Evolutionary conservation across 2,113 vertebrate species (phyloP).

Genomic region (Neolamprologus variostigma): DNA sequence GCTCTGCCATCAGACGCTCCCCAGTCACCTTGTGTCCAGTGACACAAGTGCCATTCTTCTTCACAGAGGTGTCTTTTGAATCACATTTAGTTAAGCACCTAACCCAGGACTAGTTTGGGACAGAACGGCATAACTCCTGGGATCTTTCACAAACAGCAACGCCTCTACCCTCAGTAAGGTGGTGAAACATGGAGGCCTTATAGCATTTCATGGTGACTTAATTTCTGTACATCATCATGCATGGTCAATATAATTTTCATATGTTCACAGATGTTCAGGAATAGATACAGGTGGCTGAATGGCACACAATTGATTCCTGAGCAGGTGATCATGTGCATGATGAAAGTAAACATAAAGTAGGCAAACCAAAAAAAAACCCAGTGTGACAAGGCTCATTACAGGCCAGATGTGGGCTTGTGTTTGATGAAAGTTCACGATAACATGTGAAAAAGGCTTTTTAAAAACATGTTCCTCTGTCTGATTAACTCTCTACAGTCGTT

Average conservation of each 20-base stretch:
- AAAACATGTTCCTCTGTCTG: not conserved
- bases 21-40: not conserved
- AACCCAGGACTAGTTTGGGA: not conserved
- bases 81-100: not conserved
- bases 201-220: not conserved
- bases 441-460: not conserved
- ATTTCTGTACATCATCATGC: not conserved
- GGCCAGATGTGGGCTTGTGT: not conserved
- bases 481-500: slow-evolving; percentile 62
- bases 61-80: not conserved
- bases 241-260: not conserved
- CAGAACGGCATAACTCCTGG: not conserved
- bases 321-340: not conserved
- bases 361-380: not conserved
- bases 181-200: not conserved
- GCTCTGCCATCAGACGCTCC: not conserved
- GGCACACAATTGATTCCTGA: not conserved
- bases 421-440: not conserved
- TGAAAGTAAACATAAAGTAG: not conserved
- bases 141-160: not conserved
- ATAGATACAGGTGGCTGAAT: not conserved
- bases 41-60: not conserved
- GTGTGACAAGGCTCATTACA: not conserved
- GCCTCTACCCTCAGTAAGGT: not conserved
- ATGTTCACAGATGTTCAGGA: not conserved